Base-by-base conservation (phyloP, 1,140 invertebrate species). In the Kradibia gibbosae region DNA sequence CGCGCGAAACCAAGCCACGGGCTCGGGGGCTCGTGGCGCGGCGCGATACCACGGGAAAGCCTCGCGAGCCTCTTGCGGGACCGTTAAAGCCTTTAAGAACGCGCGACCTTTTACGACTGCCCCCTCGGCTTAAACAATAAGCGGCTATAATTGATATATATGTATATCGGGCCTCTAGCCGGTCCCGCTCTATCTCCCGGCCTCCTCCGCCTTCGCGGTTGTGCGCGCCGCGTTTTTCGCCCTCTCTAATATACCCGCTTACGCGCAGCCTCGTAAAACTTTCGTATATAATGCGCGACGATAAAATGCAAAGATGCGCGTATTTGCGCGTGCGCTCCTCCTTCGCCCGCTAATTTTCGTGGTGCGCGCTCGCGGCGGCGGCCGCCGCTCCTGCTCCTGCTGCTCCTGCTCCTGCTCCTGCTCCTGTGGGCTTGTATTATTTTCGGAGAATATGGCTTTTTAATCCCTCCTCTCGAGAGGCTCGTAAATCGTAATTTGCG, bases 111-210 rank as follows among this genome's bases (percentile, higher is more conserved):
- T 81, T 75, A 81, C 79, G 79, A 81, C 57, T 70, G 53, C 62
- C 62, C 53, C 50, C 77, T 36, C n/a, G 50, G 78, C 42, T 73
- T 73, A 73, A 73, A 80, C 78, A 80, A 80, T 80, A 73, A 80
- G 78, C 78, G 78, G 78, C 70, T 80, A 73, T 80, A 80, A 80
- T 80, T 80, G 78, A 80, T 80, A 80, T n/a, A n/a, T n/a, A n/a
- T n/a, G n/a, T n/a, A n/a, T 80, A 80, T 80, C 78, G 78, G 57
- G 20, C 39, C 53, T 73, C 79, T 53, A 55, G 36, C 71, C 28
- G 13, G n/a, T 76, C 36, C 22, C 73, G 42, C 13, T 75, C 28
- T 28, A 0, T 45, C 50, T 57, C 22, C 39, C 25, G 10, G 17
- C 45, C 48, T 31, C 5, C 62, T 3, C 34, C 31, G 5, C 31